Evolutionary conservation across 2,888 invertebrate genomes (phyloP), one percentile per base, ranked within the genome.

Genomic region (Ophraella communa): DNA sequence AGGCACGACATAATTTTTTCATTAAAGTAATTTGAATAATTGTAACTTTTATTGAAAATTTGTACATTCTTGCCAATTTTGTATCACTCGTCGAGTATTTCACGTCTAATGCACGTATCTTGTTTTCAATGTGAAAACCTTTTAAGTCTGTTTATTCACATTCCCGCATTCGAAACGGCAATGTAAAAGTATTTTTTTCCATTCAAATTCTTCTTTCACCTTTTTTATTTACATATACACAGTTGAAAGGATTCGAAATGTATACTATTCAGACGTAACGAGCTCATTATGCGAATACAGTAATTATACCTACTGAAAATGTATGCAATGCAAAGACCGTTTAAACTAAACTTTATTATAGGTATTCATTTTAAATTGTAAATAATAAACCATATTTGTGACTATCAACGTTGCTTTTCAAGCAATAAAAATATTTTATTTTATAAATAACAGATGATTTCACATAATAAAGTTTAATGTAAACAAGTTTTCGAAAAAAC

Each of bases 151-250:
- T 62, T 62, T 52, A 62, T 62, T 62, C 47, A 59, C 53, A 59
- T 64, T 63, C 53, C 23, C 54, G 33, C 56, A 42, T 30, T 64
- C 52, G 51, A 60, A 64, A 64, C 33, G 42, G 60, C 51, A 18
- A 52, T 44, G 59, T 52, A 56, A 60, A 27, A 64, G 56, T 56
- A 64, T 51, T 45, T 39, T 64, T 64, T 60, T 45, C 60, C 51
- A 60, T 64, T 55, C 35, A 60, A 64, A 44, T 60, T 51, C 57
- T 51, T 49, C 62, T 56, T 56, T 52, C 23, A 44, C 18, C 18
- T 27, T 20, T 62, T 64, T 64, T 52, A 60, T 64, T 64, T 60
- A 49, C 56, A 60, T 56, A 30, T 30, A 44, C 49, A 56, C 17
- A 42, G 42, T 42, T 51, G 59, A 49, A 64, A 64, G 33, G 55